phyloP scores from a whole-genome alignment of 1,140 invertebrate genomes.

The Neodiprion virginianus region DNA sequence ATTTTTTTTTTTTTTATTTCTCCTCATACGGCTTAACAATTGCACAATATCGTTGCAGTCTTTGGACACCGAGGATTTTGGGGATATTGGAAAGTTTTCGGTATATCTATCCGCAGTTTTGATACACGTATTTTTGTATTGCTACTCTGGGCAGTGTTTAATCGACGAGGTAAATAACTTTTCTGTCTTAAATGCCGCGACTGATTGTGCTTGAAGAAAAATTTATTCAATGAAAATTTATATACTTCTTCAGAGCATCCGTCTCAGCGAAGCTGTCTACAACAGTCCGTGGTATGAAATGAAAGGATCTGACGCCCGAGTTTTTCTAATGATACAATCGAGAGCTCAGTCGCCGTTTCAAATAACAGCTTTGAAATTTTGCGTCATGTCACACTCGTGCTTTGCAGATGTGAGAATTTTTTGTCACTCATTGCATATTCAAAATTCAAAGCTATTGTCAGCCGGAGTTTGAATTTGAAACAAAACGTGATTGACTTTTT shows the following conservation, averaged over 20 bases:
- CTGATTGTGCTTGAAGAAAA: background rate
- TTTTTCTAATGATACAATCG: constrained; percentile 13
- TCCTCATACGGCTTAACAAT: no score
- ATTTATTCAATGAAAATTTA: background rate
- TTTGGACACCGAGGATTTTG: background rate
- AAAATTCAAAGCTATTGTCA: no score
- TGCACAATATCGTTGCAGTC: background rate
- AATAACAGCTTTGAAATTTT: constrained; percentile 21
- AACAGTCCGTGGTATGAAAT: constrained; percentile 16
- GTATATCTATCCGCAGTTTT: background rate
- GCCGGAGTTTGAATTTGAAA: no score
- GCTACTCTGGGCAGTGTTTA: background rate
- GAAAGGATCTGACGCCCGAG: background rate
- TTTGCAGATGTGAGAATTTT: constrained; percentile 16
- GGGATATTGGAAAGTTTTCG: background rate
- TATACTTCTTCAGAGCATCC: constrained; percentile 7
- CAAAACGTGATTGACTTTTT: no score
- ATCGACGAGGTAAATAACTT: background rate
- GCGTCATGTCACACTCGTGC: background rate
- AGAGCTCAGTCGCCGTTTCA: constrained; percentile 17
- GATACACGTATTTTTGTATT: background rate
- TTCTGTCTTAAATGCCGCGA: background rate
- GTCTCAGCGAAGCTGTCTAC: constrained; percentile 8
- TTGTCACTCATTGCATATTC: no score
- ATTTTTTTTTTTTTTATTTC: no score